Evolutionary conservation across 1,140 invertebrate genomes (phyloP).

Genomic region (Tachypleus tridentatus): DNA sequence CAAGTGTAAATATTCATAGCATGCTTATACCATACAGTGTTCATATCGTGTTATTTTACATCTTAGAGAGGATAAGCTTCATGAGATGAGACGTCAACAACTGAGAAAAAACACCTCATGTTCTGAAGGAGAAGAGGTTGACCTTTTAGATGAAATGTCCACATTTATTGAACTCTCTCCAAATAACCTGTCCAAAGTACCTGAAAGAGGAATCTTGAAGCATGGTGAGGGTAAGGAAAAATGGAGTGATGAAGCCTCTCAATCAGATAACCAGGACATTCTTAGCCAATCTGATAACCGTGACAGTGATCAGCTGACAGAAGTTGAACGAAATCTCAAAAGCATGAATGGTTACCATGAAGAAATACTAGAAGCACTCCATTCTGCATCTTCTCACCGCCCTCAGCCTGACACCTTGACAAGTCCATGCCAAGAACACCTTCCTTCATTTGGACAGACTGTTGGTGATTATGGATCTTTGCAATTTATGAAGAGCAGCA

Average conservation of each 20-base stretch:
- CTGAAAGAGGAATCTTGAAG: slow-evolving; percentile 76
- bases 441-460: slow-evolving; percentile 10
- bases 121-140: slow-evolving; percentile 15
- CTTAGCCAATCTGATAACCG: slow-evolving; percentile 23
- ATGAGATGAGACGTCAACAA: slow-evolving; percentile 23
- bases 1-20: no score
- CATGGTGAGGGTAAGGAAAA: slow-evolving; percentile 46
- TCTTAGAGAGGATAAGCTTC: slow-evolving; percentile 27
- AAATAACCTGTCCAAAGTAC: slow-evolving; percentile 56
- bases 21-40: no score
- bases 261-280: slow-evolving; percentile 47
- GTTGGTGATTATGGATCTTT: slow-evolving; percentile 10
- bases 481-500: slow-evolving; percentile 8
- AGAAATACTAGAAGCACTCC: slow-evolving; percentile 73
- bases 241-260: slow-evolving; percentile 51
- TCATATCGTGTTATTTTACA: background rate
- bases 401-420: slow-evolving; percentile 7
- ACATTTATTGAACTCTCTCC: slow-evolving; percentile 66
- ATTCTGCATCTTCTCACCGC: slow-evolving; percentile 18
- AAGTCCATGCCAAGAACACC: slow-evolving; percentile 12
- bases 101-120: slow-evolving; percentile 19
- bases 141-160: slow-evolving; percentile 50
- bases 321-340: slow-evolving; percentile 70
- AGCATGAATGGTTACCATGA: slow-evolving; percentile 85
- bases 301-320: slow-evolving; percentile 31